Base-by-base conservation (phyloP, 1,140 invertebrate species). In the Aphelinus atriplicis region DNA sequence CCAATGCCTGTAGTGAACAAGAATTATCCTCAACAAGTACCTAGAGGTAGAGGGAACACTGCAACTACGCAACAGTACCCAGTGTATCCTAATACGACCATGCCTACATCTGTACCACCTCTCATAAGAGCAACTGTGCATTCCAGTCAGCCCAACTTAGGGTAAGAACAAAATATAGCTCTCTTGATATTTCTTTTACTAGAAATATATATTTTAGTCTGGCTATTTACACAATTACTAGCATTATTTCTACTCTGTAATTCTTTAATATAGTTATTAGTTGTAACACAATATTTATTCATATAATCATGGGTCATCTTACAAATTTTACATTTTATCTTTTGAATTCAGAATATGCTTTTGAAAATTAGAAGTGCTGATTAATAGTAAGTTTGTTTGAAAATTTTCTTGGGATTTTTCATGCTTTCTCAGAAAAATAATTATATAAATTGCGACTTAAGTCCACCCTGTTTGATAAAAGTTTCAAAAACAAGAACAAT, bases 41-140 rank as follows among this genome's bases (percentile, higher is more conserved):
- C 79, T 46, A 86, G 84, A 77, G 84, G 80, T 83, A 84, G 85
- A 79, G 82, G 83, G 70, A 80, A 77, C 80, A 83, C 80, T 78
- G 80, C 81, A 66, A 78, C 78, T 64, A 83, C 86, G 80, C 78
- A 84, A 62, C 84, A 86, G 65, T 89, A 89, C 81, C 84, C 87
- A 66, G 84, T 87, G 74, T 88, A 87, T 78, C 83, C 89, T 46
- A 85, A 86, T 69, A 86, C 87, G 62, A 86, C 86, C 4, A 87
- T 88, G 81, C 86, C 86, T 77, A 79, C 82, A 75, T 84, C 88
- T 75, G 83, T 82, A 80, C 89, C 90, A 81, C 88, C 89, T 81
- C 86, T 91, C 77, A 86, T 90, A 71, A 84, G 90, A 84, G 86
- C 88, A 67, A 88, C 89, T 53, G 84, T 82, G 70, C 84, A 88